Evolutionary conservation across 2,113 vertebrate species (phyloP).

Genomic region (Elachura formosa): DNA sequence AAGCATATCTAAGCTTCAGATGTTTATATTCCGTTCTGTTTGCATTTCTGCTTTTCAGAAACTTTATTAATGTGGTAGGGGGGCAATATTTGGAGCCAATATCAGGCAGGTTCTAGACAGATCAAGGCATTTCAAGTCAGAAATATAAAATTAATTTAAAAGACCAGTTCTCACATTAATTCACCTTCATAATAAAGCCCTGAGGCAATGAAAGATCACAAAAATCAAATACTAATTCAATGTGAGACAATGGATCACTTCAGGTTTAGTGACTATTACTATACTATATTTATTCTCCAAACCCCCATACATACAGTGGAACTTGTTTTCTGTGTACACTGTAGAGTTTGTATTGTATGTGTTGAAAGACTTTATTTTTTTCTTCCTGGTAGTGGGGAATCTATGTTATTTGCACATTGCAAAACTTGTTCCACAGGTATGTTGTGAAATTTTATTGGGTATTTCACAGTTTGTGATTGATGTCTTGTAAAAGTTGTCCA

Average conservation of each 20-base stretch:
- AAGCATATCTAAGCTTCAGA: neutral
- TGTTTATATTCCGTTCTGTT: neutral
- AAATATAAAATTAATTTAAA: neutral
- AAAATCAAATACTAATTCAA: neutral
- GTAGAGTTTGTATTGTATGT: conserved; percentile 12
- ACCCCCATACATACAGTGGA: neutral
- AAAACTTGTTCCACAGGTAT: conserved; percentile 54
- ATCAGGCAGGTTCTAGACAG: neutral
- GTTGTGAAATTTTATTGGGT: conserved; percentile 59
- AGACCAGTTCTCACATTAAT: neutral
- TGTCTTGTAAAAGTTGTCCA: conserved; percentile 11
- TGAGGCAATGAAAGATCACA: neutral
- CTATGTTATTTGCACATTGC: conserved; percentile 51
- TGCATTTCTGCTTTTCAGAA: conserved; percentile 13
- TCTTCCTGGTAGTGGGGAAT: conserved; percentile 39
- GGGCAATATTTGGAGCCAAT: neutral
- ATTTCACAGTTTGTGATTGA: conserved; percentile 52
- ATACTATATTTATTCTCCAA: neutral
- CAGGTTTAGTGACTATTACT: neutral
- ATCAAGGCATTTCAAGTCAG: neutral
- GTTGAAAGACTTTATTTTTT: conserved; percentile 8
- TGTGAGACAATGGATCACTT: neutral
- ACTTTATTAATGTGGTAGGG: neutral
- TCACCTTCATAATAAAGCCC: neutral
- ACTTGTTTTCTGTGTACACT: conserved; percentile 28